phyloP scores from a whole-genome alignment of 2,888 invertebrate species.

The Aquatica leii region DNA sequence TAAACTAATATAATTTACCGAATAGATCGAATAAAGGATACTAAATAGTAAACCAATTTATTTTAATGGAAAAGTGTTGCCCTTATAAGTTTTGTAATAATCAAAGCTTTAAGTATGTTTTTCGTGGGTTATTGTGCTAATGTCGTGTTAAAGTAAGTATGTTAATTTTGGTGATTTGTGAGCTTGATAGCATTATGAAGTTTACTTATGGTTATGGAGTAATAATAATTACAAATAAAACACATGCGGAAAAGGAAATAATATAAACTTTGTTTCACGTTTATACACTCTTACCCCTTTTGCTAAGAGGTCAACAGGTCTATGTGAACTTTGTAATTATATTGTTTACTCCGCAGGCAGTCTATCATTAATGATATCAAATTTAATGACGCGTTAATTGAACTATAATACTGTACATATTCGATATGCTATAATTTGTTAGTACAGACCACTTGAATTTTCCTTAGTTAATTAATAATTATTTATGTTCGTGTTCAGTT shows the following conservation, averaged over 20 bases:
- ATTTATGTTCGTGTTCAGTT: neutral
- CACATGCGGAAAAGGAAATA: constrained; percentile 22
- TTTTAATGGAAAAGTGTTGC: constrained; percentile 14
- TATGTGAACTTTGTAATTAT: constrained; percentile 34
- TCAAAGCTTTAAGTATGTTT: constrained; percentile 11
- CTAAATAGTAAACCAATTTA: constrained; percentile 11
- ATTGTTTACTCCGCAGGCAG: constrained; percentile 25
- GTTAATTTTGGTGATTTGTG: constrained; percentile 14
- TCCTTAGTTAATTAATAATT: constrained; percentile 1
- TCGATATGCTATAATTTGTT: constrained; percentile 10
- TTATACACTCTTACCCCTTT: constrained; percentile 21
- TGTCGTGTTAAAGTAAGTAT: constrained; percentile 14
- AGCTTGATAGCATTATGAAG: constrained; percentile 8
- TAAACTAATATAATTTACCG: constrained; percentile 4
- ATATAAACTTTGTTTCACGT: constrained; percentile 15
- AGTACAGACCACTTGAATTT: constrained; percentile 6
- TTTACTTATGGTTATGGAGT: constrained; percentile 7
- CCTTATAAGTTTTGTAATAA: constrained; percentile 6
- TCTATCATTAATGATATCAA: constrained; percentile 32
- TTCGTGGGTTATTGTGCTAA: constrained; percentile 4
- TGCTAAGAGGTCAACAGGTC: constrained; percentile 29
- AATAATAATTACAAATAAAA: constrained; percentile 16
- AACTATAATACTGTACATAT: constrained; percentile 21
- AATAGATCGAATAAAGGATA: constrained; percentile 12
- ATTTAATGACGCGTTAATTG: constrained; percentile 35